Evolutionary conservation across 2,113 vertebrate species (phyloP).

Genomic region (Nipponia nippon): DNA sequence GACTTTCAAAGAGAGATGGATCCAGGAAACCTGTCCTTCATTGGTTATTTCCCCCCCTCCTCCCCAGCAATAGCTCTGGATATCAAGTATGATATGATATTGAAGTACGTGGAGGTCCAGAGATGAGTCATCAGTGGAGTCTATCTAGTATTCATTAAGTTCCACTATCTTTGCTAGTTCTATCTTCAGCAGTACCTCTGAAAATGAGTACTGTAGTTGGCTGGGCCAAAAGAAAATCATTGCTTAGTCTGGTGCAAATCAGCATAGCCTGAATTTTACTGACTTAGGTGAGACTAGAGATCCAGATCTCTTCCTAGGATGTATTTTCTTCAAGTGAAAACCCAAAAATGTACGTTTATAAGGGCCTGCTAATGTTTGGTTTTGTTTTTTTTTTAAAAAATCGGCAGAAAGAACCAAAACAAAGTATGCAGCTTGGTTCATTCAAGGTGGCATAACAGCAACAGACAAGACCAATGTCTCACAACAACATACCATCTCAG

Average conservation of each 20-base stretch:
- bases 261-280: background rate
- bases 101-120: background rate
- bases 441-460: background rate
- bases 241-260: background rate
- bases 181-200: background rate
- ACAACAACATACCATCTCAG: background rate
- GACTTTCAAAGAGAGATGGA: background rate
- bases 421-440: background rate
- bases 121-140: background rate
- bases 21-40: background rate
- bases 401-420: background rate
- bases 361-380: background rate
- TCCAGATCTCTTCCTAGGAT: background rate
- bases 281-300: background rate
- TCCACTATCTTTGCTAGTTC: background rate
- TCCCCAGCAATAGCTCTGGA: background rate
- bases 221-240: background rate
- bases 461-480: background rate
- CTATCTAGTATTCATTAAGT: background rate
- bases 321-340: background rate
- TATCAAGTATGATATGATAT: background rate
- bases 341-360: background rate
- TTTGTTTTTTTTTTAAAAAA: background rate
- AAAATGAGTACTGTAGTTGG: background rate
- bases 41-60: accelerated